Evolutionary conservation across 2,797 vertebrate genomes (phyloP).

Genomic region (Acrossocheilus wenchowensis): DNA sequence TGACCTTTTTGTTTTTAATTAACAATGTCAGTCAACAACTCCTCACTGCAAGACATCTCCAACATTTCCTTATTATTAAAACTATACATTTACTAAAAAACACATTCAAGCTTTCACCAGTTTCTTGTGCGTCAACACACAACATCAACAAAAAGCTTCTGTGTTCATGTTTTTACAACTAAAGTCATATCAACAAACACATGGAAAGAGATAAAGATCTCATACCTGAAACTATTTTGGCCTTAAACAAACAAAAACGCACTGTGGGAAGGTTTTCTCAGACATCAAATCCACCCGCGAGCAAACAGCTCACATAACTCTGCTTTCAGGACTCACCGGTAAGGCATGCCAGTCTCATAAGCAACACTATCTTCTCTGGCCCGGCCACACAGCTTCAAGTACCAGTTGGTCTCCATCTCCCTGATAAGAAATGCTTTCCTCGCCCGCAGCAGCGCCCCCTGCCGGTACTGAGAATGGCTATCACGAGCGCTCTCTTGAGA

Average conservation of each 20-base stretch:
- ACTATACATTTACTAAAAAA: not conserved
- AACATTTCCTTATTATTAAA: not conserved
- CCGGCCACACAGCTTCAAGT: slow-evolving; percentile 86
- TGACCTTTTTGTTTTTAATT: not conserved
- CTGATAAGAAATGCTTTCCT: slow-evolving; percentile 81
- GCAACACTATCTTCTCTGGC: slow-evolving; percentile 85
- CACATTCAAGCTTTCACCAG: not conserved
- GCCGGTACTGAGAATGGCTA: slow-evolving; percentile 69
- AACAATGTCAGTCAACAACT: not conserved
- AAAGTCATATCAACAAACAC: not conserved
- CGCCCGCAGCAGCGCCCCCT: slow-evolving; percentile 72
- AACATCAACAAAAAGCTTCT: not conserved
- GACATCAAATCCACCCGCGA: not conserved
- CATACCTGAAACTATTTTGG: not conserved
- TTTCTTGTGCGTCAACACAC: not conserved
- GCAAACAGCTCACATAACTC: not conserved
- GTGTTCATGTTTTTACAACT: not conserved
- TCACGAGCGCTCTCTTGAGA: slow-evolving; percentile 80
- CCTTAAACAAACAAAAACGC: not conserved
- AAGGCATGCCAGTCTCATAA: slow-evolving; percentile 87
- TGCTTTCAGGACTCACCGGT: slow-evolving; percentile 84
- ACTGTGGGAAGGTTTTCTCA: not conserved
- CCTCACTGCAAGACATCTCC: not conserved
- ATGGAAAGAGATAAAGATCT: not conserved
- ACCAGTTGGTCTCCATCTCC: slow-evolving; percentile 93